These are phyloP conservation scores for Pionites leucogaster DNA, from an alignment of 2,113 vertebrate genomes.

Conservation along the genomic window DNA sequence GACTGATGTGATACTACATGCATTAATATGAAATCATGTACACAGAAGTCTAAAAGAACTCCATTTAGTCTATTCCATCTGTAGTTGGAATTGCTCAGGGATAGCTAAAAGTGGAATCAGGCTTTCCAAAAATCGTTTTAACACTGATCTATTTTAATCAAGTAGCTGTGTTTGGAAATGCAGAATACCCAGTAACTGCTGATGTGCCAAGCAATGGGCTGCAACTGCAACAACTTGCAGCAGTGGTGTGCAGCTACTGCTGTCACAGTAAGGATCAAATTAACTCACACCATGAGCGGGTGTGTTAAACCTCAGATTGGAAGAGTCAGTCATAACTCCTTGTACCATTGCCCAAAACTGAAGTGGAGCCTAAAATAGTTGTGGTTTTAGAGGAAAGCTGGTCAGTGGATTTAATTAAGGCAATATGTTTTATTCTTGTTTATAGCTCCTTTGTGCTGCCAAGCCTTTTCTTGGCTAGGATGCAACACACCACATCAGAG, in stretches of 20 bases:
- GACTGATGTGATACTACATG: neutral
- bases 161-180: neutral
- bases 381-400: slow-evolving; percentile 9
- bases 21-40: neutral
- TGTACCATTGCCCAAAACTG: neutral
- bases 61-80: neutral
- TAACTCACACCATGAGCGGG: neutral
- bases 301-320: neutral
- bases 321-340: neutral
- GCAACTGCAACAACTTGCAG: neutral
- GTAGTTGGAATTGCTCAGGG: neutral
- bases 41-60: neutral
- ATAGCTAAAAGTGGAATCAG: neutral
- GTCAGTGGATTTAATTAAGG: slow-evolving; percentile 31
- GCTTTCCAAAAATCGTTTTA: neutral
- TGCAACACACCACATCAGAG: neutral
- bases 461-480: slow-evolving; percentile 8
- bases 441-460: neutral
- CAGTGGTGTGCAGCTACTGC: neutral
- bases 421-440: neutral
- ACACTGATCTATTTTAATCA: neutral
- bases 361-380: neutral
- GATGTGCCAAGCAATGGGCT: neutral
- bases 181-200: neutral
- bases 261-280: neutral